Conservation (phyloP, 2,797 vertebrate species). For the Gallinago stenura region DNA sequence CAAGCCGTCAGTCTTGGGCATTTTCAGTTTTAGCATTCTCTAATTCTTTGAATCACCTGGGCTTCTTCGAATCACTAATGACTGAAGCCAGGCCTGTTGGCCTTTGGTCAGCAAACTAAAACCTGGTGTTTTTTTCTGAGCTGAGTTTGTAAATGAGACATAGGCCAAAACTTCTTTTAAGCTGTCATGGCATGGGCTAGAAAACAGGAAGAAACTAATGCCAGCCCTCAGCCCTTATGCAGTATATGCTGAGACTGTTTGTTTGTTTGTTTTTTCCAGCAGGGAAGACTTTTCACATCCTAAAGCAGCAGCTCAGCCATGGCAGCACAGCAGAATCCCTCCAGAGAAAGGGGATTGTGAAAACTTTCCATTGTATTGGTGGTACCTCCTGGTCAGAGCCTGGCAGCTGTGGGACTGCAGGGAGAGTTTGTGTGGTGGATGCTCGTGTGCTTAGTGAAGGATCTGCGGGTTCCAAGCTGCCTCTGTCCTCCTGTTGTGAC, state of each 20-base stretch:
- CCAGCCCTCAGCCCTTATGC: background rate
- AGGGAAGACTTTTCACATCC: background rate
- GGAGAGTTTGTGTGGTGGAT: background rate
- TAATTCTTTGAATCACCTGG: background rate
- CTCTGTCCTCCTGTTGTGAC: background rate
- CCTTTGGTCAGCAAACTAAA: background rate
- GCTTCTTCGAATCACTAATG: background rate
- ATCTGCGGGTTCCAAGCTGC: background rate
- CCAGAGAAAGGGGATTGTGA: background rate
- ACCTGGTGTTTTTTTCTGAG: background rate
- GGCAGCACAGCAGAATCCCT: background rate
- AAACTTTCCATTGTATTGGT: background rate
- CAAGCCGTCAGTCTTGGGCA: fast-evolving
- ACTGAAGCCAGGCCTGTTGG: background rate
- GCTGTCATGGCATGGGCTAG: background rate
- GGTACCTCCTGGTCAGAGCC: background rate
- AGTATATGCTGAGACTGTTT: background rate
- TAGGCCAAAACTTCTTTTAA: background rate
- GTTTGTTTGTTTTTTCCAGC: background rate
- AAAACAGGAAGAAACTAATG: background rate
- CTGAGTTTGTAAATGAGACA: background rate
- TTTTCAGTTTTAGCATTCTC: background rate
- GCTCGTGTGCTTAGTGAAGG: background rate
- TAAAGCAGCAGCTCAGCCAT: background rate
- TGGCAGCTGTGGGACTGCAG: background rate